Evolutionary conservation across 1,140 invertebrate genomes (phyloP), one percentile per base, ranked within the genome.

Genomic region (Drosophila sucinea): DNA sequence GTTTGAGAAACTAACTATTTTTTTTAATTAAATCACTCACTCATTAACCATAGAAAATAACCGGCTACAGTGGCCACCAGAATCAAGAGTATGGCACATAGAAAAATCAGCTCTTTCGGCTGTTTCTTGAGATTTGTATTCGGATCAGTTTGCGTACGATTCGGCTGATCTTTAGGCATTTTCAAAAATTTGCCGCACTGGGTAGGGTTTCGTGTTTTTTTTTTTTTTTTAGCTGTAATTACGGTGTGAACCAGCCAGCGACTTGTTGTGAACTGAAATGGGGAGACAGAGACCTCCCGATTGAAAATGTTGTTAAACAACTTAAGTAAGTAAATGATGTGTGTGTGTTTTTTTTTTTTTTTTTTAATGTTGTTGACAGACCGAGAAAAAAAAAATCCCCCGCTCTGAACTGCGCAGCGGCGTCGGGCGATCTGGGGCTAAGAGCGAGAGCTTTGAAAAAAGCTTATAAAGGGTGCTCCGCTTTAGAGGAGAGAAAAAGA

Each of bases 41-140:
- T 60, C 67, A 87, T 77, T 55, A 83, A 25, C 84, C 80, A 83
- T 0, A 77, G 61, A 56, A 68, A 83, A 58, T 89, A 89, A 30
- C 68, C 80, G n/a, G 54, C 55, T 4, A 47, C 41, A 11, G 62
- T 55, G 30, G 69, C 73, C 30, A 87, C 84, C 4, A 89, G 8
- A 6, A 89, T 58, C 5, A 89, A 55, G 0, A 87, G 70, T 25
- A 83, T 41, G 0, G 35, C 77, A 10, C 76, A 67, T 1, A 83
- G 35, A 62, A 64, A 73, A 23, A 77, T 60, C 7, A 87, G 35
- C 11, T 85, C 77, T 0, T 67, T 44, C 35, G 67, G 56, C 2
- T 73, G 74, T 17, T 44, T 40, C 4, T 62, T 71, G 0, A 54
- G 61, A n/a, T 55, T 64, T 17, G 41, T 54, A n/a, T 32, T 35